These are phyloP conservation scores for Perizoma affinitatum DNA, from an alignment of 2,888 invertebrate genomes.

Conservation along the genomic window DNA sequence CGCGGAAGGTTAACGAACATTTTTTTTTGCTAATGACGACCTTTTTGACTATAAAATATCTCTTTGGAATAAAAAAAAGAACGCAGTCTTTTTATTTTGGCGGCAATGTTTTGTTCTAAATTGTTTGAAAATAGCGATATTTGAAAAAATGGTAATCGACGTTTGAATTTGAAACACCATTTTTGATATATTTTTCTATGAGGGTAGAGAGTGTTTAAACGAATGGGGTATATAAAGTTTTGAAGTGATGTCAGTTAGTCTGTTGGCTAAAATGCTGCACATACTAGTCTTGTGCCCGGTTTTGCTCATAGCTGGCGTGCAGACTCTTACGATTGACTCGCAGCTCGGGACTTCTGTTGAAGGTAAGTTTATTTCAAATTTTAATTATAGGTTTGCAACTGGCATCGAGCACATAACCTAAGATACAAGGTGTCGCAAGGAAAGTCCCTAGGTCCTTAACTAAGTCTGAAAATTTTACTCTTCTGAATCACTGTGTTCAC, in stretches of 20 bases:
- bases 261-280: constrained; percentile 65
- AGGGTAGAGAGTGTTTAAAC: constrained; percentile 11
- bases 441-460: too few relatives aligned
- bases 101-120: too few relatives aligned
- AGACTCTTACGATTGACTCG: constrained; percentile 74
- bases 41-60: too few relatives aligned
- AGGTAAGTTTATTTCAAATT: constrained; percentile 57
- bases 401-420: too few relatives aligned
- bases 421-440: too few relatives aligned
- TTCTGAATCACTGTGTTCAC: too few relatives aligned
- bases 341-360: constrained; percentile 76
- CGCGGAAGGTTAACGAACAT: neutral
- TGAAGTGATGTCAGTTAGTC: constrained; percentile 47
- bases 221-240: constrained; percentile 19
- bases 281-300: constrained; percentile 69
- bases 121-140: too few relatives aligned
- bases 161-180: constrained; percentile 7
- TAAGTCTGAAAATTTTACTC: too few relatives aligned
- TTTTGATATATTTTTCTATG: constrained; percentile 13
- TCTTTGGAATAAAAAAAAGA: too few relatives aligned
- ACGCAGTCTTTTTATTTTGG: too few relatives aligned
- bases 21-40: neutral
- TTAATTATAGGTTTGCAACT: neutral
- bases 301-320: constrained; percentile 66
- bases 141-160: too few relatives aligned